Evolutionary conservation across 1,140 invertebrate species (phyloP).

Genomic region (Periplaneta americana): DNA sequence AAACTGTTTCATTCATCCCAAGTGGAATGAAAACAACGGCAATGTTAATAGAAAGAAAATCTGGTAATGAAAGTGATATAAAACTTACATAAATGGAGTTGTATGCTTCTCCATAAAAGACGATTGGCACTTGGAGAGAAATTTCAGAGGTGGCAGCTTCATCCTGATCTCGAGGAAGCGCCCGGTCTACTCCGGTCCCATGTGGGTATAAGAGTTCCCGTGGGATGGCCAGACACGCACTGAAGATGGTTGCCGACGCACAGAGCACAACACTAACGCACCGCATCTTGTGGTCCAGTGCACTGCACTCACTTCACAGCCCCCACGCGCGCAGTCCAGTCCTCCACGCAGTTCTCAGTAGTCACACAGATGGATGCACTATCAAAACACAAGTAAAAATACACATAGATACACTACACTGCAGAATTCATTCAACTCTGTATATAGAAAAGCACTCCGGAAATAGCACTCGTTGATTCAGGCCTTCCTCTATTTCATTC

Average conservation of each 20-base stretch:
- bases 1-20: too few species aligned
- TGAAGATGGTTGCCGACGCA: too few species aligned
- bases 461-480: too few species aligned
- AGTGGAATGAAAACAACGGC: not conserved
- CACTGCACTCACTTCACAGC: too few species aligned
- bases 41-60: not conserved
- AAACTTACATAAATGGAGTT: conserved; percentile 69
- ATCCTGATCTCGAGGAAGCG: conserved; percentile 25
- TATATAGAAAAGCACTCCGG: too few species aligned
- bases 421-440: too few species aligned
- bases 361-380: too few species aligned
- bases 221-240: not conserved
- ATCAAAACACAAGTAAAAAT: too few species aligned
- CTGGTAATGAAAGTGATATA: not conserved
- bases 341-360: not conserved
- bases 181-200: not conserved
- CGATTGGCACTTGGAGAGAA: conserved; percentile 54
- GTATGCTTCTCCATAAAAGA: conserved; percentile 65
- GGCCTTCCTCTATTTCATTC: too few species aligned
- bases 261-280: not conserved
- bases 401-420: too few species aligned
- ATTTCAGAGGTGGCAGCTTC: conserved; percentile 41
- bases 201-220: conserved; percentile 6
- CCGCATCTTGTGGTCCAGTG: not conserved
- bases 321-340: not conserved